A percentile compares a stretch with the other conserved stretches of the same genome.
Conservation (phyloP, 2,113 vertebrate species). For the Rostratula benghalensis region DNA sequence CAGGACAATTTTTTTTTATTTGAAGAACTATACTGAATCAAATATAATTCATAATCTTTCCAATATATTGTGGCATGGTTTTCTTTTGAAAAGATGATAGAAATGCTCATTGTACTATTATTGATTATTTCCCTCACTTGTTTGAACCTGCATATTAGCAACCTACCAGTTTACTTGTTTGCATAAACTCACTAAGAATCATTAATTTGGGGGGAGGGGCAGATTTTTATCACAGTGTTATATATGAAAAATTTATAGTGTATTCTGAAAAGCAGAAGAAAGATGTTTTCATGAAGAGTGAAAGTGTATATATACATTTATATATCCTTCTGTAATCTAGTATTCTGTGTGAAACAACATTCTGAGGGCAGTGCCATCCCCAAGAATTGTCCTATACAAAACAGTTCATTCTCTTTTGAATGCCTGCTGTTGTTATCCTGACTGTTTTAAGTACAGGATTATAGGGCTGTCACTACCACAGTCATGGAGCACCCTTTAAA, state of each 20-base stretch:
- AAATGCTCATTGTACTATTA: not conserved
- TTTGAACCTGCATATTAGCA: not conserved
- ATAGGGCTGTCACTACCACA: not conserved
- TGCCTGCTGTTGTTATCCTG: not conserved
- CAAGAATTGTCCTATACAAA: not conserved
- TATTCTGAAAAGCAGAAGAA: not conserved
- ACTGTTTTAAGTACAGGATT: not conserved
- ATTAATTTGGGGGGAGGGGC: no score
- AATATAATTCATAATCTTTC: no score
- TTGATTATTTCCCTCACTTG: not conserved
- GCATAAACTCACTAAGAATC: not conserved
- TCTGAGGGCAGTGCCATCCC: not conserved
- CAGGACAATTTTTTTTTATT: not conserved
- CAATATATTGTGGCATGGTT: no score
- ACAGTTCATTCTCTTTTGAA: not conserved
- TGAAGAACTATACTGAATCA: no score
- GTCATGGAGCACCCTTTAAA: not conserved
- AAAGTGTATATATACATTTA: not conserved
- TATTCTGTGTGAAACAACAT: not conserved
- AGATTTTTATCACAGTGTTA: not conserved
- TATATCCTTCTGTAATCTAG: not conserved
- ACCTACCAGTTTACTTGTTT: not conserved
- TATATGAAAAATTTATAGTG: not conserved
- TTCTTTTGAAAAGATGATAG: not conserved
- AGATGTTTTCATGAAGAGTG: not conserved